Evolutionary conservation across 2,888 invertebrate species (phyloP).

Genomic region (Hirtodrosophila trivittata): DNA sequence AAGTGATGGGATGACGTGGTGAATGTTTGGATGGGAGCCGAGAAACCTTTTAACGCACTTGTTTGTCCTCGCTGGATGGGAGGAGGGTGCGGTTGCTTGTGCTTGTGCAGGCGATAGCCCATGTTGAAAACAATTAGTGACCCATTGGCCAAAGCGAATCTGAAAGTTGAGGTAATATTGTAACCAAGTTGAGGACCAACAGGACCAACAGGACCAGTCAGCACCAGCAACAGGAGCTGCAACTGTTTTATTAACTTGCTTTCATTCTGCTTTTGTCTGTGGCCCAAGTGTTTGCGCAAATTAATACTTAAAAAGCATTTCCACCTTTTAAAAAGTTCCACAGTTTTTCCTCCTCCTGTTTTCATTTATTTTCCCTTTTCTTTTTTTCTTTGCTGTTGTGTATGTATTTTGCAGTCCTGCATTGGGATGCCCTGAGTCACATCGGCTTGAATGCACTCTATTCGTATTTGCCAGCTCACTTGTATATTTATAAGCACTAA

Average conservation of each 20-base stretch:
- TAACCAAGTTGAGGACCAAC: slow-evolving; percentile 21
- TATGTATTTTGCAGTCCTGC: too few relatives aligned
- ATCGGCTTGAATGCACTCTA: too few relatives aligned
- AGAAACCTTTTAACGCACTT: slow-evolving; percentile 61
- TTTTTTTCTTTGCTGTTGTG: background rate
- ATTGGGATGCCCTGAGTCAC: background rate
- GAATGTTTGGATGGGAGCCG: slow-evolving; percentile 3
- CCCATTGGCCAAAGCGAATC: slow-evolving; percentile 52
- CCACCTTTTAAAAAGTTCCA: slow-evolving; percentile 49
- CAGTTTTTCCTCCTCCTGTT: slow-evolving; percentile 41
- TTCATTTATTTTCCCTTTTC: slow-evolving; percentile 3
- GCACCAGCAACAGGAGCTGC: slow-evolving; percentile 26
- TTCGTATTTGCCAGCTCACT: background rate
- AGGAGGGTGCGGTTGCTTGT: slow-evolving; percentile 26
- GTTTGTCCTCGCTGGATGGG: slow-evolving; percentile 8
- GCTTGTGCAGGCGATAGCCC: slow-evolving; percentile 56
- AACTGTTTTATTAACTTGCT: slow-evolving; percentile 49
- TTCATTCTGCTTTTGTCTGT: slow-evolving; percentile 16
- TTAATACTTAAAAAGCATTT: slow-evolving; percentile 66
- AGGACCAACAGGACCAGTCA: slow-evolving; percentile 1
- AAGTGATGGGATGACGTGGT: background rate
- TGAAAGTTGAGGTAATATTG: slow-evolving; percentile 25
- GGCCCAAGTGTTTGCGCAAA: slow-evolving; percentile 60
- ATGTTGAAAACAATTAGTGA: slow-evolving; percentile 67
- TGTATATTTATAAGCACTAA: too few relatives aligned